Base-by-base conservation (phyloP, 2,113 vertebrate genomes). In the Podarcis raffonei region DNA sequence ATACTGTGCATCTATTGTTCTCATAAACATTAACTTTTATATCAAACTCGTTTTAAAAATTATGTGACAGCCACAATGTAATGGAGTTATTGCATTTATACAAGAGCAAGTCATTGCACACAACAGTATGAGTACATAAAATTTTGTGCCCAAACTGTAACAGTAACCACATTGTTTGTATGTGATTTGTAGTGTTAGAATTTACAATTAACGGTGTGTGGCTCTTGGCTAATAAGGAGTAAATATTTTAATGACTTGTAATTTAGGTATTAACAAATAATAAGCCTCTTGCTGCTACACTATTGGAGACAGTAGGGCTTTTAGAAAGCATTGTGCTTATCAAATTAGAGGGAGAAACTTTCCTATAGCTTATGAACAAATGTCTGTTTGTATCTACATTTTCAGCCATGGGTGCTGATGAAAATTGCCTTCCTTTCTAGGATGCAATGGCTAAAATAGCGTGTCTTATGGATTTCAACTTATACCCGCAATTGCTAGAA, bases 1-100 rank as follows among this genome's bases (percentile, higher is more conserved):
- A 7, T 69, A 18, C 83, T 91, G 69, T 42, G 85, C 87, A 89
- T 94, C 89, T 95, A 85, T 66, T 92, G 69, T 92, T 94, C 90
- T 87, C 75, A 83, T 62, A 86, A 90, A 42, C 84, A 42, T 18
- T 87, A 48, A 69, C 20, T 4, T 91, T 89, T 48, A 77, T 74
- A 27, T 69, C 53, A 81, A 89, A 90, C 32, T 84, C 86, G 42
- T 65, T 39, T 81, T 65, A 53, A 89, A 87, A 76, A 78, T 22
- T 69, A 42, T 84, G 53, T 75, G 68, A 69, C 71, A 84, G 48
- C 53, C 59, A 88, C 9, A 35, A 16, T 59, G 32, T 48, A 78
- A 83, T 78, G 76, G 80, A 32, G 86, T 91, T 39, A n/a, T 48
- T 15, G 0, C 1, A 3, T 57, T 84, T 83, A 89, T 87, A 42